These are phyloP conservation scores for Eciton burchellii DNA, from an alignment of 1,140 invertebrate genomes.

Conservation along the genomic window DNA sequence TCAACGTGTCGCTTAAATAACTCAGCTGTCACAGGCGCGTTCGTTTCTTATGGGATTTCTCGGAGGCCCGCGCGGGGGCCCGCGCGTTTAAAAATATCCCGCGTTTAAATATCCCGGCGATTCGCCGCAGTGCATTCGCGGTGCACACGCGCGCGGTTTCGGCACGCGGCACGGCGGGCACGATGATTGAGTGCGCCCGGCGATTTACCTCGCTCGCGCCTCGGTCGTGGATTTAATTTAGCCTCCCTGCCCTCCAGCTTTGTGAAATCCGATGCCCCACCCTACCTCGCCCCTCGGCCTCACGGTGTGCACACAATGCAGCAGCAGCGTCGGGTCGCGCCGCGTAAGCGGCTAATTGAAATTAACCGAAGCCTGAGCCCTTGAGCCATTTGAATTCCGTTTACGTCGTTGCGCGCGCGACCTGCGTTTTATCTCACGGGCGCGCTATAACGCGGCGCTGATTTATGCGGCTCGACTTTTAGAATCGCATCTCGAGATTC, in stretches of 20 bases:
- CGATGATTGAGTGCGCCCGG: neutral
- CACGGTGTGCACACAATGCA: too few species aligned
- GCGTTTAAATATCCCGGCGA: constrained; percentile 30
- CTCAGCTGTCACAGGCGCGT: neutral
- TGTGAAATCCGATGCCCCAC: neutral
- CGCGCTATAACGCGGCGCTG: too few species aligned
- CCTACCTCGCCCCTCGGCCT: too few species aligned
- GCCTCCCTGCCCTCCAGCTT: neutral
- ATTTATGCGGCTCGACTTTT: too few species aligned
- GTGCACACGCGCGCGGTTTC: neutral
- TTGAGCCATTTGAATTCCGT: too few species aligned
- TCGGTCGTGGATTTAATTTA: neutral
- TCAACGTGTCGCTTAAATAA: neutral
- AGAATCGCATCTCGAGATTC: too few species aligned
- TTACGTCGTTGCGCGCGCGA: too few species aligned
- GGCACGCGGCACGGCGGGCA: neutral
- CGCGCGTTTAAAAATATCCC: constrained; percentile 40
- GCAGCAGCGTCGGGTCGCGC: too few species aligned
- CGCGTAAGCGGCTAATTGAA: too few species aligned
- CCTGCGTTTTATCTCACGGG: too few species aligned
- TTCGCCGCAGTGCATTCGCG: neutral
- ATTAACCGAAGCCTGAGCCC: too few species aligned
- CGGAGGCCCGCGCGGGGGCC: neutral
- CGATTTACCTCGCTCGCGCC: neutral
- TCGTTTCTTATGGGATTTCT: constrained; percentile 16